A percentile compares a stretch with the other conserved stretches of the same genome.
These are phyloP conservation scores for Ivindomyrus marchei DNA, from an alignment of 2,113 vertebrate species.

Conservation along the genomic window DNA sequence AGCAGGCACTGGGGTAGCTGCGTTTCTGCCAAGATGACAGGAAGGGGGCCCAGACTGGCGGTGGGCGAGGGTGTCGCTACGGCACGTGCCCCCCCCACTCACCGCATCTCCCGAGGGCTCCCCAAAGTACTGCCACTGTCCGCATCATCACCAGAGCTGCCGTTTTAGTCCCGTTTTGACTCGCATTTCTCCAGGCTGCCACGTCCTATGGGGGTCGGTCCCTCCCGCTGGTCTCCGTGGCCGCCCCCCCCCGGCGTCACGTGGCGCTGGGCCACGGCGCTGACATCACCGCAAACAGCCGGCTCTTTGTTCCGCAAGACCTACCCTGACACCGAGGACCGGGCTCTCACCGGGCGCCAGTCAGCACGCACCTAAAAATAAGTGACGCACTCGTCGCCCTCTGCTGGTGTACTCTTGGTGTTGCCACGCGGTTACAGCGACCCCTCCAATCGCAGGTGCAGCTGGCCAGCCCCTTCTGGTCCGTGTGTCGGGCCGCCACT, in stretches of 20 bases:
- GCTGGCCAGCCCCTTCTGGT: background rate
- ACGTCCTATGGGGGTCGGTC: background rate
- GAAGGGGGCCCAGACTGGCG: conserved; percentile 27
- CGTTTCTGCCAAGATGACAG: conserved; percentile 35
- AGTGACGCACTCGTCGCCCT: background rate
- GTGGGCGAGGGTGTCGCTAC: conserved; percentile 31
- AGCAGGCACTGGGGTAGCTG: conserved; percentile 13
- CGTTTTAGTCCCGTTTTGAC: background rate
- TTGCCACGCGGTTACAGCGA: background rate
- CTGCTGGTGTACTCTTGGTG: background rate
- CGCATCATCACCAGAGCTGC: background rate
- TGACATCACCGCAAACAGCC: background rate
- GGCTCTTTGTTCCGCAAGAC: background rate
- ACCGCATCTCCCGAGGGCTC: background rate
- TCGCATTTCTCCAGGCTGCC: background rate
- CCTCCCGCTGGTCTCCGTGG: background rate
- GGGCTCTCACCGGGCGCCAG: background rate
- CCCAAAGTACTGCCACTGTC: background rate
- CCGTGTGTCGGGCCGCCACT: background rate
- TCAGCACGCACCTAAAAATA: conserved; percentile 13
- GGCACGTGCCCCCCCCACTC: conserved; percentile 17
- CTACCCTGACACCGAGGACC: background rate
- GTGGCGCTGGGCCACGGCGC: background rate
- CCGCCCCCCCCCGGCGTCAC: background rate
- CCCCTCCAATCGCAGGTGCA: background rate